Conservation (phyloP, 2,113 vertebrate species). For the Camarhynchus parvulus region DNA sequence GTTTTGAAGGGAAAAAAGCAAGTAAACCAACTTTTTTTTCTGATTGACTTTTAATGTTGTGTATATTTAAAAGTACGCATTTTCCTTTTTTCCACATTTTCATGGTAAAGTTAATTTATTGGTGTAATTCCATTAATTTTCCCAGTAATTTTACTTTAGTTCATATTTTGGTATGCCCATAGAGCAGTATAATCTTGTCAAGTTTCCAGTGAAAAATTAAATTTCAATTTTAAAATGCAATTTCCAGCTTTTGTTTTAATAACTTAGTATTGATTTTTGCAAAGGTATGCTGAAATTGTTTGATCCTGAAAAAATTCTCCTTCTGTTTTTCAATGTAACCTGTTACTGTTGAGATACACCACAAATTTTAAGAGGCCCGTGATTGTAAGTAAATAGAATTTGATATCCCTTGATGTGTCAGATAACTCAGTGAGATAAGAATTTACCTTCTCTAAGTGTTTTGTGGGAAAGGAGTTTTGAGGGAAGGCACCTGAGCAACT, state of each 20-base stretch:
- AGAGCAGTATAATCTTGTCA: not conserved
- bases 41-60: not conserved
- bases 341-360: not conserved
- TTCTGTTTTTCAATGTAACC: not conserved
- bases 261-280: not conserved
- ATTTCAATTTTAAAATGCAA: not conserved
- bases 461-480: not conserved
- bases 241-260: not conserved
- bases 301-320: not conserved
- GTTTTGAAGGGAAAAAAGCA: constrained; percentile 15
- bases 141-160: not conserved
- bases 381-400: not conserved
- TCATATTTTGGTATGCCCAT: not conserved
- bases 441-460: not conserved
- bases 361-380: not conserved
- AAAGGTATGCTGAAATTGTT: not conserved
- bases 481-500: not conserved
- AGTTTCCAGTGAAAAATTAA: not conserved
- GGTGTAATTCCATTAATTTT: not conserved
- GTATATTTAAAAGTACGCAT: not conserved
- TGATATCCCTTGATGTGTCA: not conserved
- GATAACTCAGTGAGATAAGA: not conserved
- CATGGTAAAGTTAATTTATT: not conserved
- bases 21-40: not conserved
- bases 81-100: not conserved